Conservation (phyloP, 2,113 vertebrate genomes). For the Dicerorhinus sumatrensis region DNA sequence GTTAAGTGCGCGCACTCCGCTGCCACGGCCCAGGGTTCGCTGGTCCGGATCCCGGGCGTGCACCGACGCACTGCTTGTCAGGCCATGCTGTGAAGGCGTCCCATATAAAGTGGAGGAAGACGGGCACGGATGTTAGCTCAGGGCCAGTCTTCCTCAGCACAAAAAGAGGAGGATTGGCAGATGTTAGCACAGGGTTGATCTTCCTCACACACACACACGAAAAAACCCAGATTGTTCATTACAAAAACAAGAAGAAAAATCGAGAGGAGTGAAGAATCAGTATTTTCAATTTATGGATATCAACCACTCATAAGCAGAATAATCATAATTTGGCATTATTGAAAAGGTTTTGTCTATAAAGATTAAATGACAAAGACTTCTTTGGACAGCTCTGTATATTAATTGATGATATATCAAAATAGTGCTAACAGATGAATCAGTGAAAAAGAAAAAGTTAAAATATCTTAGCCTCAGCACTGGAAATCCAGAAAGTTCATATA, state of each 20-base stretch:
- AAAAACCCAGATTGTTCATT: background rate
- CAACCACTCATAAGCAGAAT: background rate
- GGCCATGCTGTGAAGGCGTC: too few relatives aligned
- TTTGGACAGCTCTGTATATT: background rate
- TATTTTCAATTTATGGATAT: background rate
- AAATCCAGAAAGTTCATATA: background rate
- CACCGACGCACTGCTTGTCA: too few relatives aligned
- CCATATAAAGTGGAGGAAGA: too few relatives aligned
- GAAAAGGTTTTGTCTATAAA: background rate
- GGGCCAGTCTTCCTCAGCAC: too few relatives aligned
- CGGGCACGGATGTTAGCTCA: too few relatives aligned
- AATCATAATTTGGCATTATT: background rate
- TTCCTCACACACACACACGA: background rate
- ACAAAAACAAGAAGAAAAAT: constrained; percentile 5
- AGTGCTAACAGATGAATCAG: background rate
- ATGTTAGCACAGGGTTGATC: too few relatives aligned
- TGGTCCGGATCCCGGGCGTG: too few relatives aligned
- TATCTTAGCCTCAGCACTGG: background rate
- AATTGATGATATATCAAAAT: background rate
- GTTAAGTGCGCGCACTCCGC: too few relatives aligned
- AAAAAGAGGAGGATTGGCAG: too few relatives aligned
- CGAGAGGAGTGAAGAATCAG: background rate
- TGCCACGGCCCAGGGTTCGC: too few relatives aligned
- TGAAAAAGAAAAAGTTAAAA: background rate
- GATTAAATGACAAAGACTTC: background rate